Conservation (phyloP, 2,797 vertebrate species). For the Myripristis murdjan region DNA sequence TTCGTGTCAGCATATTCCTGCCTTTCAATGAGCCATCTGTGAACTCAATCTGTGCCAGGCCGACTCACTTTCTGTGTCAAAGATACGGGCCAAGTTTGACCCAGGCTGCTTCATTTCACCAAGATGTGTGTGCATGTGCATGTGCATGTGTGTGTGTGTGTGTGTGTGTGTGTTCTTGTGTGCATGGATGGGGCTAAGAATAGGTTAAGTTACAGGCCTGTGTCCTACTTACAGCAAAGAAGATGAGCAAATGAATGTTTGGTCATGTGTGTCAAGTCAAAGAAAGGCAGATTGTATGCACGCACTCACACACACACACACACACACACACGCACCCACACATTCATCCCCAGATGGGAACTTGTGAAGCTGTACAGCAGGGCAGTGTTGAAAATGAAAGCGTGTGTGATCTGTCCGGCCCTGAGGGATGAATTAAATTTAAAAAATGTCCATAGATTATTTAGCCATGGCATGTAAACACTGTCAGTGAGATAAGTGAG, state of each 20-base stretch:
- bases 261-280: too few relatives aligned
- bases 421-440: too few relatives aligned
- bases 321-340: too few relatives aligned
- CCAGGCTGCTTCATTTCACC: conserved; percentile 23
- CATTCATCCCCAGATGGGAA: too few relatives aligned
- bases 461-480: conserved; percentile 2
- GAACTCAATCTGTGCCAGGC: conserved; percentile 34
- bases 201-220: not conserved
- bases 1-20: conserved; percentile 61
- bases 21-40: conserved; percentile 56
- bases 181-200: too few relatives aligned
- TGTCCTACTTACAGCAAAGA: too few relatives aligned
- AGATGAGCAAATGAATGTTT: not conserved
- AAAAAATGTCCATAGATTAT: not conserved
- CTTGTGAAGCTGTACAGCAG: too few relatives aligned
- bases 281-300: too few relatives aligned
- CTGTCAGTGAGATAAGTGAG: not conserved
- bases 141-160: conserved; percentile 12
- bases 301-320: too few relatives aligned
- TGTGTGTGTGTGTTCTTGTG: not conserved
- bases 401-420: not conserved
- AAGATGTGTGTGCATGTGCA: conserved; percentile 14
- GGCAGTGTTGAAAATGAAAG: not conserved
- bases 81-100: conserved; percentile 20
- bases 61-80: conserved; percentile 10